Evolutionary conservation across 2,888 invertebrate species (phyloP).

Genomic region (Epsilonema sp.): DNA sequence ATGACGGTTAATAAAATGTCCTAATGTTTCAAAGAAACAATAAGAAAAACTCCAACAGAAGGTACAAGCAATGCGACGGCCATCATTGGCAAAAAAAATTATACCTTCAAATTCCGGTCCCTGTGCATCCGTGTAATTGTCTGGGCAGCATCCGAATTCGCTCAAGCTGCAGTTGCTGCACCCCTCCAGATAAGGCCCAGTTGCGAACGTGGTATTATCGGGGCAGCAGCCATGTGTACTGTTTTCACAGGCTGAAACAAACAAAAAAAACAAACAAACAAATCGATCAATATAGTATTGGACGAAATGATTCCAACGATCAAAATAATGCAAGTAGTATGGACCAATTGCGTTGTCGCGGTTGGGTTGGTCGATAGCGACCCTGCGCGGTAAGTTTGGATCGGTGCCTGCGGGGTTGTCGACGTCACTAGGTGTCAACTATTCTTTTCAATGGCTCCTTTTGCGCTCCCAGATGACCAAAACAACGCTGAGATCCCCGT

Average conservation of each 20-base stretch:
- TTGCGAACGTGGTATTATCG: constrained; percentile 57
- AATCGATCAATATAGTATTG: neutral
- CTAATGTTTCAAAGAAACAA: no score
- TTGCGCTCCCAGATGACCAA: no score
- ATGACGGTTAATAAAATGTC: no score
- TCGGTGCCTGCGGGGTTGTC: no score
- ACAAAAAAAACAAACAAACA: neutral
- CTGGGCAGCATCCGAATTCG: constrained; percentile 68
- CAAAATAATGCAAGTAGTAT: neutral
- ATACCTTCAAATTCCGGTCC: constrained; percentile 8
- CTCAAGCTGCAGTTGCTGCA: constrained; percentile 35
- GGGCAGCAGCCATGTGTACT: constrained; percentile 63
- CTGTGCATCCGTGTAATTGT: constrained; percentile 52
- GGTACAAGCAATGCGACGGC: no score
- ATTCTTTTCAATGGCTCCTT: neutral
- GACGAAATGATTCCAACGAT: neutral
- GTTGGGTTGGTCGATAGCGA: no score
- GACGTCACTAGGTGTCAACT: no score
- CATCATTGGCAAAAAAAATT: neutral
- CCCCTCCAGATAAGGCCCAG: constrained; percentile 21
- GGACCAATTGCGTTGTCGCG: neutral
- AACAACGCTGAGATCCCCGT: neutral
- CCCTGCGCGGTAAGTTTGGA: no score
- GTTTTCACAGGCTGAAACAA: constrained; percentile 29
- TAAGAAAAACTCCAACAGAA: no score